These are phyloP conservation scores for Falco peregrinus DNA, from an alignment of 2,797 vertebrate genomes.

Conservation along the genomic window DNA sequence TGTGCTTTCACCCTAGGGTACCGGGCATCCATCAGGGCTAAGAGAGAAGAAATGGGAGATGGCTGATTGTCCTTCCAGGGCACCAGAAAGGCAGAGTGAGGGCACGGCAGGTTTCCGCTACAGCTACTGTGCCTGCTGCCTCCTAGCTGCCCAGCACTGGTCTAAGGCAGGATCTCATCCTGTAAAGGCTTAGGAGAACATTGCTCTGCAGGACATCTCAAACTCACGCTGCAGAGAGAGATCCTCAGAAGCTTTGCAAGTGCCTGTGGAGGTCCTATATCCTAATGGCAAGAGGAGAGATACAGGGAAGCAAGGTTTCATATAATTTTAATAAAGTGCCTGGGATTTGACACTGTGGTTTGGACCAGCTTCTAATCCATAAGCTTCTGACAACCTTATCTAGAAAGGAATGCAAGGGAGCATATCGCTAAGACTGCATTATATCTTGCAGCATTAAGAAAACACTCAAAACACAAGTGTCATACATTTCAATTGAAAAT, in stretches of 20 bases:
- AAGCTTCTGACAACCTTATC: background rate
- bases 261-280: background rate
- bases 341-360: background rate
- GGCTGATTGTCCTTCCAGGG: background rate
- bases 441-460: background rate
- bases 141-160: background rate
- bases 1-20: background rate
- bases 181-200: background rate
- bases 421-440: background rate
- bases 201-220: background rate
- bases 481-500: background rate
- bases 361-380: background rate
- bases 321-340: background rate
- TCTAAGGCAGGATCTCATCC: background rate
- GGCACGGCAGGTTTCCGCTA: background rate
- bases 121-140: fast-evolving
- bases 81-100: background rate
- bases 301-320: background rate
- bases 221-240: background rate
- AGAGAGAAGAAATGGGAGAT: background rate
- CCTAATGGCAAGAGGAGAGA: background rate
- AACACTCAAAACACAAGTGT: background rate
- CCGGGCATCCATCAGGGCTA: background rate
- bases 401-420: background rate
- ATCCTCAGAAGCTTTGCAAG: background rate